Evolutionary conservation across 2,797 vertebrate genomes (phyloP), one percentile per base, ranked within the genome.

Genomic region (Gouania willdenowi): DNA sequence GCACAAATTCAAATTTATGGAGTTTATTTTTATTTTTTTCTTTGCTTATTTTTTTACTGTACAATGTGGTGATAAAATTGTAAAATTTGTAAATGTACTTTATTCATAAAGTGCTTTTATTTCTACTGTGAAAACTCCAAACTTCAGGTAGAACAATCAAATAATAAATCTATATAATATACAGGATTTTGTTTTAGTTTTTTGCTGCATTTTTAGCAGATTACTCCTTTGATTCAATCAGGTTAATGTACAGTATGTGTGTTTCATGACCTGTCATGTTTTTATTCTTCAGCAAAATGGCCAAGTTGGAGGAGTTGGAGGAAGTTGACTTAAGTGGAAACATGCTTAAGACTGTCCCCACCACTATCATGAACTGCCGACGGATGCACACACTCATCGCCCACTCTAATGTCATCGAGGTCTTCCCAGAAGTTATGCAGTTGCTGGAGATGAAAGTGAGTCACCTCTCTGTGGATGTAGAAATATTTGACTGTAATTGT

Each of bases 371-470:
- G 83, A 97, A 90, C 72, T 98, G 95, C 75, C 80, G 89, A 26
- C 91, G 93, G 36, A 91, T 98, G 94, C 96, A 98, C 75, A 98
- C 95, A 0, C 89, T 97, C 60, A 90, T 93, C 29, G 94, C 94
- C 37, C 96, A 98, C 75, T 98, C 96, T 69, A 98, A 98, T 59
- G 89, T 92, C 72, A 93, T 98, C 1, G 93, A 97, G 79, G 94
- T 96, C 72, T 98, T 98, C 46, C 96, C 96, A 0, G 95, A 98
- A 79, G 94, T 97, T 66, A 93, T 98, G 94, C 95, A 98, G 75
- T 92, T 98, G 32, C 84, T 92, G 45, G 96, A 98, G 79, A 93
- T 98, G 88, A 98, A 97, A 86, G 96, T 96, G 73, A 74, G 73
- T 12, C 35, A 4, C n/a, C n/a, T n/a, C n/a, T n/a, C n/a, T n/a